phyloP scores from a whole-genome alignment of 1,140 invertebrate genomes.

The Cherax quadricarinatus region DNA sequence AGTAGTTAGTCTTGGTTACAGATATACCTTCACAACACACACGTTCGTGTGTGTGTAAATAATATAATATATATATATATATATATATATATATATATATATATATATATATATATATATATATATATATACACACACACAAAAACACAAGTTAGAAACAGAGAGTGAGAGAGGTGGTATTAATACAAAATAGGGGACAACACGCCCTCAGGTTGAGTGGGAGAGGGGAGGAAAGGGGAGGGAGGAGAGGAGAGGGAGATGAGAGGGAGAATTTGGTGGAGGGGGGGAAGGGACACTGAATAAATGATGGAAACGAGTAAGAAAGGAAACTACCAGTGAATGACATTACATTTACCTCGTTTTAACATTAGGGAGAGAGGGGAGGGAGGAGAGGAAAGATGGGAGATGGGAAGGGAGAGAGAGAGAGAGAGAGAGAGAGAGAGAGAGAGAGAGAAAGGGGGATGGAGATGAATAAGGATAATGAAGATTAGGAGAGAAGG shows the following conservation, averaged over 20 bases:
- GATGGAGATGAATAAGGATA: neutral
- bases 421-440: neutral
- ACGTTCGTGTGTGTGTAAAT: no score
- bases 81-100: no score
- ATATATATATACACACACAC: no score
- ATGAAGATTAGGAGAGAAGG: neutral
- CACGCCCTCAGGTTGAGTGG: slow-evolving; percentile 24
- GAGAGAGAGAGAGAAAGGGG: neutral
- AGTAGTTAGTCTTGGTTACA: no score
- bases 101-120: no score
- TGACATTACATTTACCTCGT: slow-evolving; percentile 51
- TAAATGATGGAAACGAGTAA: slow-evolving; percentile 27
- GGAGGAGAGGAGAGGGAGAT: slow-evolving; percentile 13
- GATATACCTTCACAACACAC: no score
- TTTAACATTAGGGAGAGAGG: slow-evolving; percentile 33
- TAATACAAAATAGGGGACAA: slow-evolving; percentile 39
- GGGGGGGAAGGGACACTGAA: neutral
- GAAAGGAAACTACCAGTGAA: slow-evolving; percentile 41
- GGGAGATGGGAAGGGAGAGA: neutral
- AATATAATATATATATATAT: no score
- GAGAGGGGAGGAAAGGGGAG: slow-evolving; percentile 25
- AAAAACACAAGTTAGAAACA: no score
- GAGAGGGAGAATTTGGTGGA: neutral
- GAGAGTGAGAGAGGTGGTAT: no score
- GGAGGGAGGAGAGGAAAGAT: neutral